These are phyloP conservation scores for Sterrhoptilus dennistouni DNA, from an alignment of 2,113 vertebrate species.

Conservation along the genomic window DNA sequence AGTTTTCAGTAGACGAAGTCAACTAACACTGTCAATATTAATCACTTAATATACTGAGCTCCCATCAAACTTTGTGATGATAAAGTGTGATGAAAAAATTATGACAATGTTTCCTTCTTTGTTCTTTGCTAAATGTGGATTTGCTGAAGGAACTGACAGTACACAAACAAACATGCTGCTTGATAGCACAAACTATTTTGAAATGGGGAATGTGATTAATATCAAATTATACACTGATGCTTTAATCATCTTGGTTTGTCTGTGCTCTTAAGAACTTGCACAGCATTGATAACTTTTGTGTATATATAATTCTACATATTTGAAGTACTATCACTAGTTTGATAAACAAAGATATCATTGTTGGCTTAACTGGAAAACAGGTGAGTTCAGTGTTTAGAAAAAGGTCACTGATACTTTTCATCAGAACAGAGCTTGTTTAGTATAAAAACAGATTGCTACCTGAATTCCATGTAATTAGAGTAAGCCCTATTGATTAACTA, in stretches of 20 bases:
- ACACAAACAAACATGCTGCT: neutral
- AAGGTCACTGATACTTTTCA: neutral
- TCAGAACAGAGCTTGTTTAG: neutral
- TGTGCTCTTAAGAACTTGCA: neutral
- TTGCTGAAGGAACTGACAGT: neutral
- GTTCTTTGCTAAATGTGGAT: neutral
- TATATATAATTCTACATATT: neutral
- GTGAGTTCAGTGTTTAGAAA: neutral
- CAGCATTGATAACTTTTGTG: neutral
- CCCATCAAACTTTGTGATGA: constrained; percentile 15
- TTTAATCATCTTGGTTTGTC: neutral
- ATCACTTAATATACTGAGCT: neutral
- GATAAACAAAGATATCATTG: neutral
- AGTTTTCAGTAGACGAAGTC: constrained; percentile 62
- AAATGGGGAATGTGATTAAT: neutral
- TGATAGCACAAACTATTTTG: neutral
- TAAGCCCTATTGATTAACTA: neutral
- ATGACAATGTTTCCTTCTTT: neutral
- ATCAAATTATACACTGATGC: neutral
- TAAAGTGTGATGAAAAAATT: neutral
- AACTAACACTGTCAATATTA: constrained; percentile 5
- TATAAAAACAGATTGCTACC: neutral
- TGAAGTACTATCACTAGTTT: neutral
- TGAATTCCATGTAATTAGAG: neutral
- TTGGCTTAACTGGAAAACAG: neutral